Percentiles rank a stretch among this genome's conserved stretches.
Evolutionary conservation across 1,140 invertebrate species (phyloP).

Genomic region (Scaptomyza hsui): DNA sequence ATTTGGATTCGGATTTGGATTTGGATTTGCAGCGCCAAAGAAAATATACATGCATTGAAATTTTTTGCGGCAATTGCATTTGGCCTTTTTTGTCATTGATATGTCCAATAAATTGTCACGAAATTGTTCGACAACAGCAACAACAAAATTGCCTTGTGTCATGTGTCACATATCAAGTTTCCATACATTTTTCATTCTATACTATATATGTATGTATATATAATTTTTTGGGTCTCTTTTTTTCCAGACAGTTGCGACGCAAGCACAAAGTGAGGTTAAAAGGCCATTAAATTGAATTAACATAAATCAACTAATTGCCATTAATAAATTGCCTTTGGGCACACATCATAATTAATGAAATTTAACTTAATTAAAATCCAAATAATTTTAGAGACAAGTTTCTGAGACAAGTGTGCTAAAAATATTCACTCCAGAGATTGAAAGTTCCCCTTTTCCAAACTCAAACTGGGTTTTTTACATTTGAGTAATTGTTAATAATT

Average conservation of each 20-base stretch:
- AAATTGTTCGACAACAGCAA: slow-evolving; percentile 43
- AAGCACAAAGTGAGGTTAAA: slow-evolving; percentile 40
- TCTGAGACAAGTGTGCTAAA: background rate
- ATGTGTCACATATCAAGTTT: slow-evolving; percentile 49
- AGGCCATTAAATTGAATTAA: slow-evolving; percentile 58
- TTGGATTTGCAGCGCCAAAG: slow-evolving; percentile 13
- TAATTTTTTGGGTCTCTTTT: background rate
- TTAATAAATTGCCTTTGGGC: slow-evolving; percentile 57
- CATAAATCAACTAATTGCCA: slow-evolving; percentile 67
- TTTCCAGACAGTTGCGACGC: slow-evolving; percentile 9
- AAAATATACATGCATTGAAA: slow-evolving; percentile 35
- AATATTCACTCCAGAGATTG: background rate
- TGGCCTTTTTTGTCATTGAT: slow-evolving; percentile 72
- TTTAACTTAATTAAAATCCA: slow-evolving; percentile 65
- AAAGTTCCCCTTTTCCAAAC: background rate
- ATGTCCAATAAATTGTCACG: slow-evolving; percentile 77
- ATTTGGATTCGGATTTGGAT: slow-evolving; percentile 33
- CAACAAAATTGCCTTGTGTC: slow-evolving; percentile 19
- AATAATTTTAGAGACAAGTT: slow-evolving; percentile 6
- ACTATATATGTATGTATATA: slow-evolving; percentile 6
- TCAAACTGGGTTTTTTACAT: background rate
- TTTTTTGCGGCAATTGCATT: slow-evolving; percentile 61
- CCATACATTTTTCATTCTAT: slow-evolving; percentile 21
- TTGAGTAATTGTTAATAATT: background rate
- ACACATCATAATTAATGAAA: slow-evolving; percentile 58